A percentile compares a stretch with the other conserved stretches of the same genome.
Conservation (phyloP, 2,113 vertebrate species). For the Grammomys surdaster region DNA sequence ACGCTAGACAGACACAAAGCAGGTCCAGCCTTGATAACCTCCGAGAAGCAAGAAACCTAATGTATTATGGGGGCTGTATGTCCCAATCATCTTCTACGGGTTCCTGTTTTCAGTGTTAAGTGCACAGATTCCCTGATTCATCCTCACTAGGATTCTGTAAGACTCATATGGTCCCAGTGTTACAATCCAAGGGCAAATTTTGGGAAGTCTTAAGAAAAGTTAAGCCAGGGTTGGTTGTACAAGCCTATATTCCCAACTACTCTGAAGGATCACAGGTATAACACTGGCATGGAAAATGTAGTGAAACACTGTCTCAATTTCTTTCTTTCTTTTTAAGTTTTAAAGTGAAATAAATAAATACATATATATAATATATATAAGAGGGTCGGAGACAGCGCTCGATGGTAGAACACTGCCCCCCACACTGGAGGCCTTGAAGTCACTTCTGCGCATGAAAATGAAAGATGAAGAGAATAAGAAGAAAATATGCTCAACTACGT, state of each 20-base stretch:
- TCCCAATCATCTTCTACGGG: too few species aligned
- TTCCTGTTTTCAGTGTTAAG: too few species aligned
- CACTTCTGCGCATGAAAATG: not conserved
- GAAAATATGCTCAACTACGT: not conserved
- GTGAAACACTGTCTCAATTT: not conserved
- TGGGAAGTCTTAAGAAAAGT: not conserved
- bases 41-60: not conserved
- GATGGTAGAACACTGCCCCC: not conserved
- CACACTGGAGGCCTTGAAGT: not conserved
- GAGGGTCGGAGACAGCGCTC: not conserved
- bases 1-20: not conserved
- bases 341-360: not conserved
- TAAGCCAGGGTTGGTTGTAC: not conserved
- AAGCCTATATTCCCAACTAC: too few species aligned
- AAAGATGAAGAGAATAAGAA: not conserved
- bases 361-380: not conserved
- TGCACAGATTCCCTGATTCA: not conserved
- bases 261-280: not conserved
- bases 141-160: not conserved
- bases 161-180: not conserved
- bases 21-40: not conserved
- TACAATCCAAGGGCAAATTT: not conserved
- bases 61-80: rapidly evolving
- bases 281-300: not conserved
- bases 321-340: too few species aligned